Conservation (phyloP, 2,113 vertebrate species). For the Laticauda laticaudata region DNA sequence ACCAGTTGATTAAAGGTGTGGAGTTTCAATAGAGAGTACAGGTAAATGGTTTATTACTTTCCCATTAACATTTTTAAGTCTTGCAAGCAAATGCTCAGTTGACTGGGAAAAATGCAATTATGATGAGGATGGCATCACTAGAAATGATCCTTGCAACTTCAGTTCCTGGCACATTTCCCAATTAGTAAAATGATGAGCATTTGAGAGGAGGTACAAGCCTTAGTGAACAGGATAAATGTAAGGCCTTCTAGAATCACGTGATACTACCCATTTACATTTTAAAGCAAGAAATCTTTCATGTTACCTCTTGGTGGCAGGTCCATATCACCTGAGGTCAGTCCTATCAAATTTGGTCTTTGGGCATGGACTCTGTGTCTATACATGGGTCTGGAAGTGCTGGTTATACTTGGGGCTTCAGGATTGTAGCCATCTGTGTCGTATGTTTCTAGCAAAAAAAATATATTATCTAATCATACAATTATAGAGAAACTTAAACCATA, state of each 20-base stretch:
- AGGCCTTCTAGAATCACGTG: neutral
- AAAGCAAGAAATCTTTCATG: constrained; percentile 13
- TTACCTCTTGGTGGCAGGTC: constrained; percentile 91
- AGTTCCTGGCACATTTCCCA: neutral
- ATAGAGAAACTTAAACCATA: constrained; percentile 27
- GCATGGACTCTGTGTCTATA: constrained; percentile 92
- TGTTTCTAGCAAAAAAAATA: constrained; percentile 77
- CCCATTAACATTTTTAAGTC: neutral
- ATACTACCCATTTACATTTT: neutral
- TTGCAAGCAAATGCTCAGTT: neutral
- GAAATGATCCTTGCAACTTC: neutral
- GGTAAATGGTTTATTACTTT: neutral
- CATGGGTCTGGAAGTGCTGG: constrained; percentile 86
- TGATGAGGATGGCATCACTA: neutral
- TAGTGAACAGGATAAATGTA: neutral
- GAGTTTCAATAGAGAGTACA: neutral
- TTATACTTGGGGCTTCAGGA: constrained; percentile 97
- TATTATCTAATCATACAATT: constrained; percentile 73
- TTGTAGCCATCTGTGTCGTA: constrained; percentile 96
- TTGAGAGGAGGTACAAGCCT: neutral
- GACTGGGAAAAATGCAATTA: neutral
- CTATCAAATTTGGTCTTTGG: constrained; percentile 96
- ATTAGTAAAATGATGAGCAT: neutral
- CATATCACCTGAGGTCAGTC: constrained; percentile 91
- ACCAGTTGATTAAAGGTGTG: neutral